These are phyloP conservation scores for Aphelocoma californica DNA, from an alignment of 2,797 vertebrate species.

Conservation along the genomic window DNA sequence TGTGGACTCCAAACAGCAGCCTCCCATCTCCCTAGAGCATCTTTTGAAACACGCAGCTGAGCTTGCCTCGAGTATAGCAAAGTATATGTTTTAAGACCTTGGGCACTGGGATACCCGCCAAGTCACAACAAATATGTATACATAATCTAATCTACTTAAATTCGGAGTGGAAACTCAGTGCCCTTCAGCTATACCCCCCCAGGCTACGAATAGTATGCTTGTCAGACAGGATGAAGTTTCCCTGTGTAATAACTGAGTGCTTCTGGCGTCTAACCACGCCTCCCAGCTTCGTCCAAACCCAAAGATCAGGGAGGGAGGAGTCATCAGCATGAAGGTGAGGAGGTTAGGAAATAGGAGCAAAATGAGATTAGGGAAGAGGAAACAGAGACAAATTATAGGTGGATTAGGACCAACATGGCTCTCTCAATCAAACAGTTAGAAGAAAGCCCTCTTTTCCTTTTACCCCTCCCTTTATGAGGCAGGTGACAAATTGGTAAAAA, in stretches of 20 bases:
- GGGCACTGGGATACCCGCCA: constrained; percentile 42
- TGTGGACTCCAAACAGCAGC: background rate
- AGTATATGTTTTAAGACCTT: constrained; percentile 21
- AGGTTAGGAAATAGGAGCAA: background rate
- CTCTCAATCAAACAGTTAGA: background rate
- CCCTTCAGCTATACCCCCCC: constrained; percentile 54
- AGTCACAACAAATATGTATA: constrained; percentile 61
- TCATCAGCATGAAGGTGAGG: background rate
- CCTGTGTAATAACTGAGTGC: background rate
- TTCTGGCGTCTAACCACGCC: background rate
- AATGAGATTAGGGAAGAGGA: background rate
- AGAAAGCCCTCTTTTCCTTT: background rate
- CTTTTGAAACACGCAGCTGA: background rate
- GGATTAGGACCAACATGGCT: background rate
- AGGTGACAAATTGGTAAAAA: background rate
- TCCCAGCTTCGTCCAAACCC: background rate
- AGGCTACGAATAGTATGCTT: constrained; percentile 45
- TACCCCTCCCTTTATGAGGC: background rate
- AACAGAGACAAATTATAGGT: background rate
- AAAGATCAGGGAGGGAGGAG: background rate
- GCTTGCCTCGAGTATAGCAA: background rate
- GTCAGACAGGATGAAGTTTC: constrained; percentile 49
- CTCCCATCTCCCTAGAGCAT: constrained; percentile 20
- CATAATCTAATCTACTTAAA: constrained; percentile 59
- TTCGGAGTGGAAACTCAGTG: constrained; percentile 51